A percentile compares a stretch with the other conserved stretches of the same genome.
These are phyloP conservation scores for Coecobrya sp. DNA, from an alignment of 2,888 invertebrate species.

Conservation along the genomic window DNA sequence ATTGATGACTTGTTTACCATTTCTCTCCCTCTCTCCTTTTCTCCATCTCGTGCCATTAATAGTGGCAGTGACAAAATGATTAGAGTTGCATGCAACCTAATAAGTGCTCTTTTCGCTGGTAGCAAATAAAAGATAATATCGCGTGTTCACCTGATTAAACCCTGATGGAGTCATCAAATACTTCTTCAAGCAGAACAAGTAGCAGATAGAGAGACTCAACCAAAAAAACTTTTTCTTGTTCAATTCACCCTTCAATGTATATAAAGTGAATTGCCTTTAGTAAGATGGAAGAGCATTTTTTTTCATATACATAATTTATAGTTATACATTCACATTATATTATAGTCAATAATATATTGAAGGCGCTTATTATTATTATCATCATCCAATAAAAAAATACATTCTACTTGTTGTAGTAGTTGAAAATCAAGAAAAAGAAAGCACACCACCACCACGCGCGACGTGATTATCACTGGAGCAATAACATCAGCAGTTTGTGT, in stretches of 20 bases:
- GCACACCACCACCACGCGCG: slow-evolving; percentile 3
- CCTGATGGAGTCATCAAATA: slow-evolving; percentile 78
- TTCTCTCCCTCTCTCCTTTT: not conserved
- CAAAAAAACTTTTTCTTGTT: slow-evolving; percentile 7
- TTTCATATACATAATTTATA: not conserved
- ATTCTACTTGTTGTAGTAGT: not conserved
- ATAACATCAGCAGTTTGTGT: slow-evolving; percentile 41
- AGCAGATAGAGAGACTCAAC: slow-evolving; percentile 9
- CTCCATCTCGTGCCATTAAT: slow-evolving; percentile 43
- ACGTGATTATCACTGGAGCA: slow-evolving; percentile 71
- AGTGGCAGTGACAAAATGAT: slow-evolving; percentile 74
- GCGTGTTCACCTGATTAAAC: slow-evolving; percentile 81
- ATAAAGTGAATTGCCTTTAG: slow-evolving; percentile 54
- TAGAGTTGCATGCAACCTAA: slow-evolving; percentile 76
- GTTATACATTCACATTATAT: not conserved
- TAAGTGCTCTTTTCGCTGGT: slow-evolving; percentile 59
- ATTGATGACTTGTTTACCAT: slow-evolving; percentile 53
- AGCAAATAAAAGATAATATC: slow-evolving; percentile 78
- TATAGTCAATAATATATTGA: slow-evolving; percentile 4
- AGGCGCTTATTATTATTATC: not conserved
- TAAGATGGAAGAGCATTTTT: slow-evolving; percentile 25
- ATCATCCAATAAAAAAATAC: not conserved
- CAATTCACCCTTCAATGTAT: not conserved
- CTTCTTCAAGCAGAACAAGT: slow-evolving; percentile 67
- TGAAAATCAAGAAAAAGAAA: slow-evolving; percentile 62